These are phyloP conservation scores for Pelmatolapia mariae DNA, from an alignment of 2,113 vertebrate species.

Conservation along the genomic window DNA sequence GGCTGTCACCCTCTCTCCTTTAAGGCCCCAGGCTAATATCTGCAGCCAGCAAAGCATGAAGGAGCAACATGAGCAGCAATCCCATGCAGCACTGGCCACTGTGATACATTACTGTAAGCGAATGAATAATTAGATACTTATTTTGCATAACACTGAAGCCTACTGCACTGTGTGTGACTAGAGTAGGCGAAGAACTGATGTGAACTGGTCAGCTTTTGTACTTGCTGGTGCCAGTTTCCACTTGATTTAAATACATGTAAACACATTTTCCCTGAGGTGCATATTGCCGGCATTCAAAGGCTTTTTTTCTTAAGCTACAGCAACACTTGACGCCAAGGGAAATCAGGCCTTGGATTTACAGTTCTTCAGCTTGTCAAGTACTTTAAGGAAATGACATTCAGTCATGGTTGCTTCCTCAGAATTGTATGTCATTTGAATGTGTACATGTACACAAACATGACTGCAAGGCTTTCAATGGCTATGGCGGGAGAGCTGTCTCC, in stretches of 20 bases:
- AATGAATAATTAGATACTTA: slow-evolving; percentile 14
- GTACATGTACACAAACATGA: neutral
- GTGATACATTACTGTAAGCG: slow-evolving; percentile 2
- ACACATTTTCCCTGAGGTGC: neutral
- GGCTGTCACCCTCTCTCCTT: slow-evolving; percentile 50
- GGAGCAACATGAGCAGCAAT: slow-evolving; percentile 11
- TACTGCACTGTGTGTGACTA: neutral
- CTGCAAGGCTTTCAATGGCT: neutral
- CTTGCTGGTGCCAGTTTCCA: neutral
- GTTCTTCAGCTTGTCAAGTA: neutral
- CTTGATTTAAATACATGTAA: neutral
- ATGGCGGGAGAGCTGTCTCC: neutral
- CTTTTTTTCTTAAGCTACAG: neutral
- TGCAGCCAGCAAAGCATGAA: slow-evolving; percentile 13
- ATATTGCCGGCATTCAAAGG: neutral
- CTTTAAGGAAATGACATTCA: neutral
- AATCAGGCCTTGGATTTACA: neutral
- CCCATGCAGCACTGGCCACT: slow-evolving; percentile 10
- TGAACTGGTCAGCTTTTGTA: neutral
- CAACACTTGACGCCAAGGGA: neutral
- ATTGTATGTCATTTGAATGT: neutral
- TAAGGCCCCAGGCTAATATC: slow-evolving; percentile 33
- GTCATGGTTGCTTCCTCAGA: slow-evolving; percentile 14
- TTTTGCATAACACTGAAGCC: neutral
- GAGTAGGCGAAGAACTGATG: neutral